Conservation (phyloP, 2,888 invertebrate genomes). For the Spialia ferax region DNA sequence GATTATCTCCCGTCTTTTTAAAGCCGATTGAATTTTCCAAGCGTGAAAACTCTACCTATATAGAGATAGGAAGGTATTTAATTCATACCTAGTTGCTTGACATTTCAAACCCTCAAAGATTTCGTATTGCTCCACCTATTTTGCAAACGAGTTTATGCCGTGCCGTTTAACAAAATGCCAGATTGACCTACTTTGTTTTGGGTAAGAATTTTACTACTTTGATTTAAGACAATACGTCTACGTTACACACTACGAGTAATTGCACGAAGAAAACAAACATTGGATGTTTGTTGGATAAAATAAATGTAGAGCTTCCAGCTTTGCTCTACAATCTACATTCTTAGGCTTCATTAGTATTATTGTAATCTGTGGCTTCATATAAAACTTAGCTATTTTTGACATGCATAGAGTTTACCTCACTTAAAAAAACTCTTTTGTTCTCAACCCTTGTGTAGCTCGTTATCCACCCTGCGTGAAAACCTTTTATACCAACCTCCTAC, state of each 20-base stretch:
- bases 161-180: constrained; percentile 22
- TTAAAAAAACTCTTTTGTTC: background rate
- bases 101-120: constrained; percentile 46
- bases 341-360: no score
- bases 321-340: background rate
- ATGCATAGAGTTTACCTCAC: background rate
- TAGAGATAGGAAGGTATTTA: no score
- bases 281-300: background rate
- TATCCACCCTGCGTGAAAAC: background rate
- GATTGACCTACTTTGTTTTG: constrained; percentile 19
- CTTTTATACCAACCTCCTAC: background rate
- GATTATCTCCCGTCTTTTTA: no score
- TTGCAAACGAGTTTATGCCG: background rate
- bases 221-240: background rate
- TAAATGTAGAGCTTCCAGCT: background rate
- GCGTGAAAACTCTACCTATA: background rate
- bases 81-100: constrained; percentile 27
- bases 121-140: background rate
- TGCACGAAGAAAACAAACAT: constrained; percentile 12
- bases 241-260: constrained; percentile 11
- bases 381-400: background rate
- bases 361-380: no score
- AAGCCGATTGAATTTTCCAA: background rate
- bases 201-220: background rate
- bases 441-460: background rate